phyloP scores from a whole-genome alignment of 1,140 invertebrate genomes.

The Cardiocondyla obscurior region DNA sequence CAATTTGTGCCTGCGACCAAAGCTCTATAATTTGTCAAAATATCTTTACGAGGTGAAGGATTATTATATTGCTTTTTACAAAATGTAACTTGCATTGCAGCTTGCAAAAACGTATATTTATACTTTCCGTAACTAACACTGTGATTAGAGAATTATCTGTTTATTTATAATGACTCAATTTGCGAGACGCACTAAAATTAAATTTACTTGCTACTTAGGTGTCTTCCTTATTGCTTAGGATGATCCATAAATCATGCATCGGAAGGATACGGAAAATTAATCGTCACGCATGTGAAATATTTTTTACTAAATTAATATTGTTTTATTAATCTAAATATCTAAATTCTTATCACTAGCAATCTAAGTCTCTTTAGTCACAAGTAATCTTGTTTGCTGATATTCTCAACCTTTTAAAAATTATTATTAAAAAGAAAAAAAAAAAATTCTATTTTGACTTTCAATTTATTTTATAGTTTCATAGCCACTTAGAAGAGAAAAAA shows the following conservation, averaged over 20 bases:
- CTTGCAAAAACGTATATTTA: constrained; percentile 18
- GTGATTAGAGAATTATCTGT: constrained; percentile 25
- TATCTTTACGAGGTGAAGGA: neutral
- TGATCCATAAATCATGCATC: constrained; percentile 46
- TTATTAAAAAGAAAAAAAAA: neutral
- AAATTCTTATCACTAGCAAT: constrained; percentile 19
- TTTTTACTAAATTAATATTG: too few species aligned
- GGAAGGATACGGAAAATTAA: neutral
- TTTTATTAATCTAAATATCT: constrained; percentile 32
- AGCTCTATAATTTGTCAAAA: neutral
- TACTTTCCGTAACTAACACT: neutral
- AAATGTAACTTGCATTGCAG: constrained; percentile 1
- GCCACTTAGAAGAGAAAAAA: neutral
- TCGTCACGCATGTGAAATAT: neutral
- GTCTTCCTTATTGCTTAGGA: constrained; percentile 28
- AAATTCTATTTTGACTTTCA: neutral
- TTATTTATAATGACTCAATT: constrained; percentile 34
- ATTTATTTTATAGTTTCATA: neutral
- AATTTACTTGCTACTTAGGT: constrained; percentile 25
- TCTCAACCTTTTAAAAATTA: constrained; percentile 44
- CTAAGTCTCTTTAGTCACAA: constrained; percentile 29
- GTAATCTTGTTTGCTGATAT: constrained; percentile 7
- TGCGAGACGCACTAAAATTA: constrained; percentile 17
- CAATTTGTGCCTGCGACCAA: neutral
- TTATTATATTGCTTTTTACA: constrained; percentile 43